phyloP scores from a whole-genome alignment of 2,113 vertebrate species.

The Meles meles region DNA sequence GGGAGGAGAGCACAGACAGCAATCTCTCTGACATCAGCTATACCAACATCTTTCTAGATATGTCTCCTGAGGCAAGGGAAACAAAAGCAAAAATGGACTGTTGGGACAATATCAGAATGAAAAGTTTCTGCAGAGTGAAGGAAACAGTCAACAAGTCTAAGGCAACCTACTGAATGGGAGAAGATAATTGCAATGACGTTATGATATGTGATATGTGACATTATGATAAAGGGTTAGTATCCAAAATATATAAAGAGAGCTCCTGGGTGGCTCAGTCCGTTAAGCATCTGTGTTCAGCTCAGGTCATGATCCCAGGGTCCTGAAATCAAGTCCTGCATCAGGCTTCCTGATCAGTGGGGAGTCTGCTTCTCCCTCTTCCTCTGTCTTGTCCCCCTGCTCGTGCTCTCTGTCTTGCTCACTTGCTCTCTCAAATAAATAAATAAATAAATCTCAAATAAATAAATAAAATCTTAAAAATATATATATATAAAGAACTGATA shows the following conservation, averaged over 20 bases:
- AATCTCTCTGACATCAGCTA: neutral
- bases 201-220: no score
- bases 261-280: no score
- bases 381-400: no score
- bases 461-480: neutral
- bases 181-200: neutral
- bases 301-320: no score
- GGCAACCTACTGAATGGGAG: neutral
- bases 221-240: neutral
- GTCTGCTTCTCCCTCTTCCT: no score
- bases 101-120: neutral
- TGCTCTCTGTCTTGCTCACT: no score
- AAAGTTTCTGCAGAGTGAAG: neutral
- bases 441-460: no score
- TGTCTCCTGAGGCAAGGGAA: no score
- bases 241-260: neutral
- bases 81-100: neutral
- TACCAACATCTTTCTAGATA: neutral
- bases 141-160: neutral
- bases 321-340: no score
- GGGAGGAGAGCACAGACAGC: neutral
- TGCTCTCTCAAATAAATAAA: no score
- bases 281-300: no score
- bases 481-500: neutral
- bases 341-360: no score